Evolutionary conservation across 2,797 vertebrate species (phyloP), one percentile per base, ranked within the genome.

Genomic region (Esox lucius): DNA sequence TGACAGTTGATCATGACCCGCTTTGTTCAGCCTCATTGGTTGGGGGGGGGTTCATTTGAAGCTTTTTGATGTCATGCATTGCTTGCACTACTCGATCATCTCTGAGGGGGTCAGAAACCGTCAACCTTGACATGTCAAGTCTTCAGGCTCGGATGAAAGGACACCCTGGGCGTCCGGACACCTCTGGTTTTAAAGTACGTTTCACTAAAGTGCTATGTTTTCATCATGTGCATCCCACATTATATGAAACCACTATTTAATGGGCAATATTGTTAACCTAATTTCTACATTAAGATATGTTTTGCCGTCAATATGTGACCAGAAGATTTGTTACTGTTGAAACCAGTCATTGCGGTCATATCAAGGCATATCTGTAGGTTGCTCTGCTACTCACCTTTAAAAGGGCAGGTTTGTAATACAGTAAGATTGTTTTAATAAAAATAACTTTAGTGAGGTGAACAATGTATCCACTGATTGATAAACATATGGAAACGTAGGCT

Each of bases 81-180:
- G 17, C 51, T 73, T 70, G 65, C 15, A 28, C 24, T 59, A 17
- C 28, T 65, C 15, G 31, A 33, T 26, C 72, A 49, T 31, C 16
- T 35, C 26, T 68, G 16, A 73, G 49, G 70, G 70, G 31, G 19
- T 26, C n/a, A 59, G 42, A 22, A 62, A 65, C 28, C 77, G 71
- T 69, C 53, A 67, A 73, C 70, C 53, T 72, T 68, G 67, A 56
- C 4, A 64, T 65, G 2, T 26, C n/a, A 59, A 46, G 56, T 59
- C 16, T 4, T 12, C 56, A 24, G 56, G 56, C 22, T 24, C 13
- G 9, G 11, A 7, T 61, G 22, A 8, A 61, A 11, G 22, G 56
- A 61, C 11, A 13, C 22, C n/a, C 53, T 61, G 22, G 24, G 56
- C 12, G 22, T 61, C 22, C 11, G 24, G 56, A 61, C 56, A 61